Percentiles rank a stretch among this genome's conserved stretches.
Evolutionary conservation across 1,140 invertebrate species (phyloP).

Genomic region (Anoplophora glabripennis): DNA sequence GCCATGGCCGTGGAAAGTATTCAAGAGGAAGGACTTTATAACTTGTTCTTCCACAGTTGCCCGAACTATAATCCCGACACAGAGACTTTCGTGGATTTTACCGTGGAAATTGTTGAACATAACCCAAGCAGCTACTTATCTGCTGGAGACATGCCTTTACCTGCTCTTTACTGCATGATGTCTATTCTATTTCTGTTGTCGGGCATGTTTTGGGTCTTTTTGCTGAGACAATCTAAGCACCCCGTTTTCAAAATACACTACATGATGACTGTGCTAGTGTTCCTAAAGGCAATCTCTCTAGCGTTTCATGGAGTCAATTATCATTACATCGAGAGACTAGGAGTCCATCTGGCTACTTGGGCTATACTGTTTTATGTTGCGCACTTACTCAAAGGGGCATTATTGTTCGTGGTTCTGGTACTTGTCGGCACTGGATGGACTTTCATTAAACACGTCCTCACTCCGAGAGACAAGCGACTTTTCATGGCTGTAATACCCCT

Average conservation of each 20-base stretch:
- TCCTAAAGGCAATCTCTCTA: constrained; percentile 87
- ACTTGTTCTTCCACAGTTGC: constrained; percentile 95
- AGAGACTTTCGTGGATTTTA: constrained; percentile 47
- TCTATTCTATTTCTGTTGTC: constrained; percentile 86
- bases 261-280: constrained; percentile 92
- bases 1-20: constrained; percentile 70
- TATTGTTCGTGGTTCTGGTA: constrained; percentile 95
- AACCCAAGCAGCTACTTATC: constrained; percentile 89
- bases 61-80: constrained; percentile 58
- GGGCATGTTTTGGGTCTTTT: constrained; percentile 88
- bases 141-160: constrained; percentile 96
- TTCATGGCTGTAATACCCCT: constrained; percentile 98
- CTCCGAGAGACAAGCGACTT: constrained; percentile 95
- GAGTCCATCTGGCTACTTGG: constrained; percentile 94
- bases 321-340: constrained; percentile 92
- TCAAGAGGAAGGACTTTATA: constrained; percentile 89
- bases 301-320: constrained; percentile 97
- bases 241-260: constrained; percentile 96
- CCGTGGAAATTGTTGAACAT: constrained; percentile 77
- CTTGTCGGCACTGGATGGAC: constrained; percentile 98
- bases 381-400: constrained; percentile 76
- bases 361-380: constrained; percentile 96
- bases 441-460: constrained; percentile 96
- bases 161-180: constrained; percentile 89
- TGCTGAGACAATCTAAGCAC: constrained; percentile 73